Base-by-base conservation (phyloP, 2,888 invertebrate genomes). In the Penaeus monodon region DNA sequence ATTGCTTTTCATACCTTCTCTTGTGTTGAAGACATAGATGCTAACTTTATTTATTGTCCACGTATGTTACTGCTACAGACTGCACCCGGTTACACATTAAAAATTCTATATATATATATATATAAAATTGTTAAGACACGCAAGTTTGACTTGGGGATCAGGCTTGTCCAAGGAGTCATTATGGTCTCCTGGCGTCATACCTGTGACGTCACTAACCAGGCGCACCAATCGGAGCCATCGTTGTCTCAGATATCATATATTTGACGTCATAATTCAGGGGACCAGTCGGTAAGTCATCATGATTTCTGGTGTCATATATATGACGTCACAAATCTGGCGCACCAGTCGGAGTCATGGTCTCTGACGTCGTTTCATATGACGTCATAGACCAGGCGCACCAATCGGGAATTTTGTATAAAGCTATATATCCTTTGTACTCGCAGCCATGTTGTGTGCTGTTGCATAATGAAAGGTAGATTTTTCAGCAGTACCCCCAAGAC, bases 1-100 rank as follows among this genome's bases (percentile, higher is more conserved):
- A 86, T 86, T 82, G 86, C 83, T 86, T 86, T 83, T 79, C 63
- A 73, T 70, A 86, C 86, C 86, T 57, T 86, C 86, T 68, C 82
- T 82, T 82, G 78, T 73, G 83, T 79, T 82, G 38, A 70, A 73
- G 49, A 77, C 57, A 57, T 76, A 81, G 68, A 81, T 64, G 79
- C 29, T 57, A 84, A 68, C 57, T 76, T 85, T 85, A 85, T 85
- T 85, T 85, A 85, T 65, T 80, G 63, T 70, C 85, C 85, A 70
- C 73, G 78, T 84, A 63, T 77, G 57, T 78, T 77, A 84, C 38
- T 84, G 78, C 84, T 84, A 78, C 66, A 77, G 77, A 65, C 68
- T 79, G 85, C 85, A 85, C 85, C 79, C 79, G 85, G 73, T 85
- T 85, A 85, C 79, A 78, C 76, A 83, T 64, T 22, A 33, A 77